phyloP scores from a whole-genome alignment of 2,888 invertebrate genomes.

The Oligia strigilis region DNA sequence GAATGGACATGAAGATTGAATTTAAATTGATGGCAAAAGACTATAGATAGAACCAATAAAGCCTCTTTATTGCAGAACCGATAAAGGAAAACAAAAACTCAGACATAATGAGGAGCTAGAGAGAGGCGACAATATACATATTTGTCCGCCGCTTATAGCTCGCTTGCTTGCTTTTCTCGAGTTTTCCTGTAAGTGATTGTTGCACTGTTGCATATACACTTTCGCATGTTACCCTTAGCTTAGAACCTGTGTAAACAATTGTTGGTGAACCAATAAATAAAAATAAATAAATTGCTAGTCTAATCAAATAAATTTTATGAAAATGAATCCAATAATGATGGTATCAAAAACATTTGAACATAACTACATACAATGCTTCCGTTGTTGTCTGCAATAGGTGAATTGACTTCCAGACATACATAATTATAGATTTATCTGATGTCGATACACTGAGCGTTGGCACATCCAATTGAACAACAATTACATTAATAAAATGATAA shows the following conservation, averaged over 20 bases:
- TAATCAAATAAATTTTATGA: neutral
- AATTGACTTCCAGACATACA: slow-evolving; percentile 15
- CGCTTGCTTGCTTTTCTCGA: no score
- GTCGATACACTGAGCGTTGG: slow-evolving; percentile 10
- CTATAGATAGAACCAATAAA: neutral
- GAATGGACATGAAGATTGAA: neutral
- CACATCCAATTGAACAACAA: slow-evolving; percentile 22
- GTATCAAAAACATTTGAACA: neutral
- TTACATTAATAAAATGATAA: slow-evolving; percentile 39
- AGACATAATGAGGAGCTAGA: neutral
- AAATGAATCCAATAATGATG: neutral
- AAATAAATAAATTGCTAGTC: neutral
- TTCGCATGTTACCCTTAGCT: no score
- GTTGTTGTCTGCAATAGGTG: neutral
- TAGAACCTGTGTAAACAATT: no score
- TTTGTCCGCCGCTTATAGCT: neutral
- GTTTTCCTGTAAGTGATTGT: no score
- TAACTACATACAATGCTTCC: neutral
- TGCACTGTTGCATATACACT: no score
- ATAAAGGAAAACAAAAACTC: neutral
- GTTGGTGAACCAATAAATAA: no score
- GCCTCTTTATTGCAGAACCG: neutral
- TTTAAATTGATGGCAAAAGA: neutral
- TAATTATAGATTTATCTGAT: slow-evolving; percentile 39
- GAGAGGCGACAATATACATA: neutral